These are phyloP conservation scores for Muscicapa comitata DNA, from an alignment of 2,797 vertebrate genomes.

Conservation along the genomic window DNA sequence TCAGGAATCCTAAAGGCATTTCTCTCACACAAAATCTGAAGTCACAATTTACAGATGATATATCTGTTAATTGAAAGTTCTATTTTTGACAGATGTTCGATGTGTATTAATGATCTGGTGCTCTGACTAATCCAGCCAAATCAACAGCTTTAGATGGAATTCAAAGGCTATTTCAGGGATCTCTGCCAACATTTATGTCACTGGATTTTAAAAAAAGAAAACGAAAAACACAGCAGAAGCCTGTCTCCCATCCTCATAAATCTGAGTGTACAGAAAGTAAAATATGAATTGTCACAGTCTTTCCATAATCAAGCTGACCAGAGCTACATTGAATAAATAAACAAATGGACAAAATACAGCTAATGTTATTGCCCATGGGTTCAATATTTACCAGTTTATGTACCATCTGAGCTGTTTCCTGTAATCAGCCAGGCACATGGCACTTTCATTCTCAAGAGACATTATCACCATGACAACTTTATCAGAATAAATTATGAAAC, in stretches of 20 bases:
- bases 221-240: neutral
- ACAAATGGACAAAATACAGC: slow-evolving; percentile 39
- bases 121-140: slow-evolving; percentile 75
- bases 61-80: slow-evolving; percentile 74
- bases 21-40: slow-evolving; percentile 25
- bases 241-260: slow-evolving; percentile 5
- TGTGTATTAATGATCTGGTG: slow-evolving; percentile 73
- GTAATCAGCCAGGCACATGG: slow-evolving; percentile 75
- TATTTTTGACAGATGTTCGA: slow-evolving; percentile 79
- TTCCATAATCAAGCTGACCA: slow-evolving; percentile 36
- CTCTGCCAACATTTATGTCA: slow-evolving; percentile 59
- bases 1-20: slow-evolving; percentile 27
- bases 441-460: slow-evolving; percentile 72
- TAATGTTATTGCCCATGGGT: slow-evolving; percentile 58
- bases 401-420: slow-evolving; percentile 77
- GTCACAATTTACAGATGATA: slow-evolving; percentile 37
- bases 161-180: slow-evolving; percentile 71
- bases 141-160: slow-evolving; percentile 68
- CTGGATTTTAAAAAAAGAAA: slow-evolving; percentile 5
- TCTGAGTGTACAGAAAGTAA: slow-evolving; percentile 9
- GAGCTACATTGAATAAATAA: slow-evolving; percentile 29
- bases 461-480: slow-evolving; percentile 83
- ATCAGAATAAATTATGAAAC: slow-evolving; percentile 77
- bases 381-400: slow-evolving; percentile 77
- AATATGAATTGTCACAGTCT: slow-evolving; percentile 26